Evolutionary conservation across 1,140 invertebrate genomes (phyloP), one percentile per base, ranked within the genome.

Genomic region (Megalonaias nervosa): DNA sequence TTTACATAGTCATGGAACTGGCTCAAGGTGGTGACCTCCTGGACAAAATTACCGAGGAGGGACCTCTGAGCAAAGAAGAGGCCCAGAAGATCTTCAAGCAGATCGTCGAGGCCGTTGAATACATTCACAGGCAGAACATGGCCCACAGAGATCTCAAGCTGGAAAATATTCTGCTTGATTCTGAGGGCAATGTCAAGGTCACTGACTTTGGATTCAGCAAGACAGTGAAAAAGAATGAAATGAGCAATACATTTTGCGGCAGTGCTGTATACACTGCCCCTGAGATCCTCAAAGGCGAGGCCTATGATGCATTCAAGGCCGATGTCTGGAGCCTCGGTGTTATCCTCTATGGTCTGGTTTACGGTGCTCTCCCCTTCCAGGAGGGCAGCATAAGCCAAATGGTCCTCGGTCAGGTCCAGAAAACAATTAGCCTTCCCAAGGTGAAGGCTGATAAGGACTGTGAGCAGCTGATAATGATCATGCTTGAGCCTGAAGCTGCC

Each of bases 1-100:
- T 6, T 38, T 5, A 38, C 9, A 26, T 97, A 80, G 95, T 96
- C 85, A 98, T 97, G 96, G 93, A 95, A 67, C 93, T 94, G 85
- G 96, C 96, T 14, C 94, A 95, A 80, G 95, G 95, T 80, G 96
- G 96, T 0, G 96, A 97, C 89, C 91, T 97, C 2, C 85, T 97
- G 67, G 94, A 96, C 84, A 95, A 95, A 83, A 94, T 97, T 15
- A 76, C 83, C n/a, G 75, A 77, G 48, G 59, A 76, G 19, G 82
- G 78, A n/a, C 67, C 65, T 15, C 81, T 89, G 16, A 55, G 79
- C 11, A 87, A 89, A 67, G 17, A 67, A 9, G 81, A 82, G 68
- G 85, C 86, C 14, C 86, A 86, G 11, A 58, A 91, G 1, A 95
- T 94, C 92, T 96, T 96, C 80, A 90, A 91, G 1, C 95, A 97